These are phyloP conservation scores for Lepidochitona cinerea DNA, from an alignment of 2,888 invertebrate genomes.

Conservation along the genomic window DNA sequence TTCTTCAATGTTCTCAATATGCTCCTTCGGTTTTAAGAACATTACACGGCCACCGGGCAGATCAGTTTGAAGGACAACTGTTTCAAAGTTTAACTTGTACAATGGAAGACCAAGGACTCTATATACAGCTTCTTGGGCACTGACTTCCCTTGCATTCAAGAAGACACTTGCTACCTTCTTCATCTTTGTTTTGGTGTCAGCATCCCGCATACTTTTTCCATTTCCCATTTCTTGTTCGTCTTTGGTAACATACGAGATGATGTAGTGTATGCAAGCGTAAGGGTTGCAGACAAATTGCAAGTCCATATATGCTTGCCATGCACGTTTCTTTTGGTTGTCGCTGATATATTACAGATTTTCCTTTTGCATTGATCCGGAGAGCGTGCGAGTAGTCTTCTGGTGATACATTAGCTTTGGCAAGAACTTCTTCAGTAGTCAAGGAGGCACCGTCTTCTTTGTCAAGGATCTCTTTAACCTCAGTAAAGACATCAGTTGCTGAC, in stretches of 20 bases:
- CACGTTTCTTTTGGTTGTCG: conserved; percentile 18
- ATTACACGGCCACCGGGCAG: conserved; percentile 19
- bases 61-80: conserved; percentile 23
- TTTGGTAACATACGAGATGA: conserved; percentile 31
- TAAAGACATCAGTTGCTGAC: too few relatives aligned
- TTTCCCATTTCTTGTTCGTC: conserved; percentile 24
- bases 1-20: conserved; percentile 23
- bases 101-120: neutral
- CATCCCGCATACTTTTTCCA: conserved; percentile 19
- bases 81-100: conserved; percentile 19
- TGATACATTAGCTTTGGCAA: too few relatives aligned
- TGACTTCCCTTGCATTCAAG: conserved; percentile 26
- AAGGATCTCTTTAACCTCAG: too few relatives aligned
- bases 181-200: conserved; percentile 17
- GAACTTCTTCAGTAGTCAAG: too few relatives aligned
- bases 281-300: conserved; percentile 23
- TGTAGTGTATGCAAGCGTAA: conserved; percentile 30
- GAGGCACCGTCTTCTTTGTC: too few relatives aligned
- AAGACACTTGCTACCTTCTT: conserved; percentile 18
- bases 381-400: too few relatives aligned
- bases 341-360: too few relatives aligned
- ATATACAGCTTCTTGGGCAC: conserved; percentile 24
- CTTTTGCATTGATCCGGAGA: too few relatives aligned
- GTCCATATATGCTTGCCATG: conserved; percentile 23
- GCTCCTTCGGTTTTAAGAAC: conserved; percentile 19